Percentiles rank a stretch among this genome's conserved stretches.
Conservation (phyloP, 1,140 invertebrate species). For the Cyrtorhinus lividipennis region DNA sequence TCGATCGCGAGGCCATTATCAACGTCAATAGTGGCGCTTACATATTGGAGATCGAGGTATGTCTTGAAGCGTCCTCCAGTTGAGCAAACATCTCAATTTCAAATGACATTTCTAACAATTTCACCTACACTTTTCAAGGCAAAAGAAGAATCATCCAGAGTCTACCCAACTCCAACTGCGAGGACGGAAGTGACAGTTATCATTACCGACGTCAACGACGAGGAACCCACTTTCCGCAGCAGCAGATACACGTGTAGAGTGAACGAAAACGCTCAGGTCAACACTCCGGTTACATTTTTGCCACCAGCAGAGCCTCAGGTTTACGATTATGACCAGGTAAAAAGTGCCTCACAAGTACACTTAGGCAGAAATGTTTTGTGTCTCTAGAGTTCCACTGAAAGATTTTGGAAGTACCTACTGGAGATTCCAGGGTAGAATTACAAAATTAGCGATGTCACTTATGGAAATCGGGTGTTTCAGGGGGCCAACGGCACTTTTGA, state of each 20-base stretch:
- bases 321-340: constrained; percentile 83
- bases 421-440: too few species aligned
- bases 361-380: constrained; percentile 19
- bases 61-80: too few species aligned
- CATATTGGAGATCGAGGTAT: constrained; percentile 66
- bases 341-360: too few species aligned
- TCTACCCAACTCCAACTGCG: constrained; percentile 52
- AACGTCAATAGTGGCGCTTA: constrained; percentile 68
- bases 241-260: constrained; percentile 70
- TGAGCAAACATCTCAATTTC: too few species aligned
- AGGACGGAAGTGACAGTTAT: constrained; percentile 85
- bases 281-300: constrained; percentile 77
- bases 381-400: background rate
- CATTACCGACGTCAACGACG: constrained; percentile 88
- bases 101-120: too few species aligned
- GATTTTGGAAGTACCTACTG: too few species aligned
- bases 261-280: constrained; percentile 78
- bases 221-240: constrained; percentile 71
- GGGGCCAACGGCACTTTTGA: constrained; percentile 86
- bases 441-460: too few species aligned
- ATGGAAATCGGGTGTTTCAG: too few species aligned
- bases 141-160: constrained; percentile 43
- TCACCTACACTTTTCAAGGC: constrained; percentile 46
- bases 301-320: constrained; percentile 69
- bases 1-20: constrained; percentile 70